phyloP scores from a whole-genome alignment of 2,113 vertebrate species.

The Lethenteron reissneri region DNA sequence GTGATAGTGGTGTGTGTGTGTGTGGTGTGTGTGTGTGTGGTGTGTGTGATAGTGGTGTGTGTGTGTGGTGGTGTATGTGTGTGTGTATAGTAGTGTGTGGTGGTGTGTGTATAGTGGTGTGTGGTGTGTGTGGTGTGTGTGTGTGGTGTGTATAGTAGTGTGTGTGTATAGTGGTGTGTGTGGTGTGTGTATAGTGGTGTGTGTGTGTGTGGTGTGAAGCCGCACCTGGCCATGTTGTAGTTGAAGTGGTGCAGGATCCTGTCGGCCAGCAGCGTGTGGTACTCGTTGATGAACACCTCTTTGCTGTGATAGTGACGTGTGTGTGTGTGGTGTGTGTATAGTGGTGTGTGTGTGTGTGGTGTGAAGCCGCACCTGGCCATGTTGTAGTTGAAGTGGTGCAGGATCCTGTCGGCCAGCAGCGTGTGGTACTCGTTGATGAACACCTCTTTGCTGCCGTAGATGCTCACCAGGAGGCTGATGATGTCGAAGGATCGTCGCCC shows the following conservation, averaged over 20 bases:
- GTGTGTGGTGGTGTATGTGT: too few relatives aligned
- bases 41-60: conserved; percentile 34
- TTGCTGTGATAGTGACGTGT: conserved; percentile 51
- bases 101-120: conserved; percentile 33
- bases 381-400: conserved; percentile 83
- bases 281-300: conserved; percentile 87
- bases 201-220: too few relatives aligned
- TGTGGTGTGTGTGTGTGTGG: too few relatives aligned
- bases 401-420: conserved; percentile 60
- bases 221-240: conserved; percentile 71
- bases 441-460: conserved; percentile 90
- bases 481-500: conserved; percentile 82
- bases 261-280: conserved; percentile 67
- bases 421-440: conserved; percentile 89
- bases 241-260: conserved; percentile 71
- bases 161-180: too few relatives aligned
- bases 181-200: too few relatives aligned
- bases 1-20: too few relatives aligned
- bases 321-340: too few relatives aligned
- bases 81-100: too few relatives aligned
- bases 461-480: conserved; percentile 91
- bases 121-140: too few relatives aligned
- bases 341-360: too few relatives aligned
- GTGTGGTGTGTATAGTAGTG: too few relatives aligned
- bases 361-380: conserved; percentile 42